Conservation (phyloP, 1,140 invertebrate species). For the Lucilia sericata region DNA sequence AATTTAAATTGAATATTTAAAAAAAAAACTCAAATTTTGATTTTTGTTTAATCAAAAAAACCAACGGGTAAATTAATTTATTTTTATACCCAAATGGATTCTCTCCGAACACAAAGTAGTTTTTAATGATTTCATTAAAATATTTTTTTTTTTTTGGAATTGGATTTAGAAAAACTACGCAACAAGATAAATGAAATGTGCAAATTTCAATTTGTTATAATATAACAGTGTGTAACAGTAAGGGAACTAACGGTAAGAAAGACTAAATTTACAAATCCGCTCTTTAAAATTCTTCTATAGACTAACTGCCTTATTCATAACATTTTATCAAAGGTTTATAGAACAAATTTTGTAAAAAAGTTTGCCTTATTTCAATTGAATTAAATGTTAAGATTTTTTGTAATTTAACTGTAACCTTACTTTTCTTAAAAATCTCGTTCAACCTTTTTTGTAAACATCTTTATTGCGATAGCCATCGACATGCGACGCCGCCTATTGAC, state of each 20-base stretch:
- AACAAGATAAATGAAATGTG: constrained; percentile 13
- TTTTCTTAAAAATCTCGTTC: too few relatives aligned
- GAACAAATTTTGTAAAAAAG: too few relatives aligned
- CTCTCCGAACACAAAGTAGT: background rate
- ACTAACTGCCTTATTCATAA: too few relatives aligned
- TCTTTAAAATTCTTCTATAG: too few relatives aligned
- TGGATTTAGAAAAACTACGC: background rate
- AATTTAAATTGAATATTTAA: background rate
- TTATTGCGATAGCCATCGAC: too few relatives aligned
- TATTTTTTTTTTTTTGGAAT: constrained; percentile 4
- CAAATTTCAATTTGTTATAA: background rate
- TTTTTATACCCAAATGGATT: constrained; percentile 34
- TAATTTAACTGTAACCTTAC: too few relatives aligned
- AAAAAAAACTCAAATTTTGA: constrained; percentile 43
- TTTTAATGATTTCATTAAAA: constrained; percentile 27
- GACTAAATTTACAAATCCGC: too few relatives aligned
- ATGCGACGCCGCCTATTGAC: too few relatives aligned
- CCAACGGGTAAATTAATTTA: constrained; percentile 36
- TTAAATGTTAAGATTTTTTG: too few relatives aligned
- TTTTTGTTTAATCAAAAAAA: constrained; percentile 43
- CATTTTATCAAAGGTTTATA: too few relatives aligned
- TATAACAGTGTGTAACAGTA: background rate
- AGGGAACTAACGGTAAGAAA: background rate
- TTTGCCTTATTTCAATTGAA: too few relatives aligned
- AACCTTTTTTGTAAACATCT: too few relatives aligned